Conservation (phyloP, 2,113 vertebrate species). For the Apodemus sylvaticus region DNA sequence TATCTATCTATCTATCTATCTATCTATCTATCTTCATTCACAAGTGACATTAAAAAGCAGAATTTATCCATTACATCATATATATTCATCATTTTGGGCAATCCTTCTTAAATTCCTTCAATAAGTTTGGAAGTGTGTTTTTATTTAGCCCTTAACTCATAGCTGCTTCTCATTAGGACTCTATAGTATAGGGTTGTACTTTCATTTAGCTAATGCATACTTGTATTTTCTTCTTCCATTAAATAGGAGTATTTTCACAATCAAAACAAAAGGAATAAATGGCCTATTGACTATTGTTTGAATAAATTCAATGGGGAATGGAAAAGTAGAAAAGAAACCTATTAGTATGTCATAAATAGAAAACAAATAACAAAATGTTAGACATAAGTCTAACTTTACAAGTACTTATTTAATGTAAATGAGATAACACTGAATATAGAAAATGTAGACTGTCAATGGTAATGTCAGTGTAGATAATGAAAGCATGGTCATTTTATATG, state of each 20-base stretch:
- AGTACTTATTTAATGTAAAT: not conserved
- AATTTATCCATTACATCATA: not conserved
- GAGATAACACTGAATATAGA: not conserved
- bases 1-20: too few species aligned
- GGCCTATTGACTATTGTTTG: not conserved
- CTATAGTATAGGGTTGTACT: not conserved
- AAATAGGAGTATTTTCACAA: not conserved
- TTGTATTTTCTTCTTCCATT: not conserved
- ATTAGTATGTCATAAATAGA: not conserved
- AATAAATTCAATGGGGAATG: not conserved
- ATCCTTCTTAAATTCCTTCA: conserved; percentile 1
- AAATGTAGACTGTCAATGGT: not conserved
- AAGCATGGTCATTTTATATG: not conserved
- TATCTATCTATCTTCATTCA: not conserved
- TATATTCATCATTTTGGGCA: not conserved
- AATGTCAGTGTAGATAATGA: not conserved
- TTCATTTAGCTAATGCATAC: not conserved
- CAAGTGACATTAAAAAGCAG: not conserved
- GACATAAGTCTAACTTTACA: not conserved
- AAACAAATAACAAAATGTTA: conserved; percentile 20
- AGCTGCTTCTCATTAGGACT: not conserved
- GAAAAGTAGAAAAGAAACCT: not conserved
- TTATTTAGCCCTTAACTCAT: not conserved
- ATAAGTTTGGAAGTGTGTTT: not conserved
- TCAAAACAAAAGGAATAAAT: conserved; percentile 18